A percentile compares a stretch with the other conserved stretches of the same genome.
Evolutionary conservation across 1,140 invertebrate genomes (phyloP).

Genomic region (Orius insidiosus): DNA sequence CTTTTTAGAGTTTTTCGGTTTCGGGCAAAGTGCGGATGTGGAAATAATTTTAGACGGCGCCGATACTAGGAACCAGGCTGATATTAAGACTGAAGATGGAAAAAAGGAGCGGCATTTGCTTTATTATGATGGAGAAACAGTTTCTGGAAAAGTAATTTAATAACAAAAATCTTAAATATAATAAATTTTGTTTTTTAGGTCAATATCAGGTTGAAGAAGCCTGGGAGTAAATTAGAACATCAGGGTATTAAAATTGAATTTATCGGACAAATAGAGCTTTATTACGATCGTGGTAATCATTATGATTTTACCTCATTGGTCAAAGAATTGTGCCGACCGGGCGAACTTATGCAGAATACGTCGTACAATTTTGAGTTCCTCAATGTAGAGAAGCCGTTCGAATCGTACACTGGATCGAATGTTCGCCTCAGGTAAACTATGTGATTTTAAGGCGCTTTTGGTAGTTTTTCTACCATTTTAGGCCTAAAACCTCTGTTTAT

Average conservation of each 20-base stretch:
- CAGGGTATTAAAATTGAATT: conserved; percentile 99
- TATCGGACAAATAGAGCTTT: conserved; percentile 97
- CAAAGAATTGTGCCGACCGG: conserved; percentile 88
- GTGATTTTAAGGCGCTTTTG: too few relatives aligned
- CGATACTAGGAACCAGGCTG: conserved; percentile 79
- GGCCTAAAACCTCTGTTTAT: too few relatives aligned
- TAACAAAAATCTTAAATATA: background rate
- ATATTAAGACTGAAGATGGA: conserved; percentile 94
- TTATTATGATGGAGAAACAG: conserved; percentile 97
- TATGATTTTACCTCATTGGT: conserved; percentile 94
- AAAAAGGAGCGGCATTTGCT: conserved; percentile 88
- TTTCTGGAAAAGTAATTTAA: conserved; percentile 69
- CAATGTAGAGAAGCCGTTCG: conserved; percentile 97
- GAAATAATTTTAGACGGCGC: conserved; percentile 91
- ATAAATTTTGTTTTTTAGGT: conserved; percentile 45
- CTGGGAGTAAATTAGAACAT: conserved; percentile 91
- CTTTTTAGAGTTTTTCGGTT: conserved; percentile 87
- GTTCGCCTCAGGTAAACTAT: conserved; percentile 57
- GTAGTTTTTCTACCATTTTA: too few relatives aligned
- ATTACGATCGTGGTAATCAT: conserved; percentile 96
- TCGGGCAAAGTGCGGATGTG: conserved; percentile 96
- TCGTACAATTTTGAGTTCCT: conserved; percentile 92
- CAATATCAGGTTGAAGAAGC: conserved; percentile 85
- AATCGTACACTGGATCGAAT: conserved; percentile 94
- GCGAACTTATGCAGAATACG: conserved; percentile 86